Evolutionary conservation across 2,888 invertebrate genomes (phyloP).

Genomic region (Agrochola lychnidis): DNA sequence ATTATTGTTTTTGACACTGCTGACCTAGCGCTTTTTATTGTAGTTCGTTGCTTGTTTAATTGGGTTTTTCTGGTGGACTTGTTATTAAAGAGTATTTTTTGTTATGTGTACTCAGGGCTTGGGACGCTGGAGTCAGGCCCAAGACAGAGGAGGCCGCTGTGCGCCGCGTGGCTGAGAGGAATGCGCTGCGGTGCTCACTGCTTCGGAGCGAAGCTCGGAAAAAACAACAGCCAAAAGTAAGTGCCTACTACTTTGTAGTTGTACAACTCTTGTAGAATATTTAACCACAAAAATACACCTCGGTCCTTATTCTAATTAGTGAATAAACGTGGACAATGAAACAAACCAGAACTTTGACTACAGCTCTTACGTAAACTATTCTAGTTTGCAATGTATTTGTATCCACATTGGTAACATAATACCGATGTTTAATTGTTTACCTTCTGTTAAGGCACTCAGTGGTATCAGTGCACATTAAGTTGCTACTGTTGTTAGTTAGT

Average conservation of each 20-base stretch:
- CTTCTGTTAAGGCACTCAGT: slow-evolving; percentile 11
- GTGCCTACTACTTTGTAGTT: background rate
- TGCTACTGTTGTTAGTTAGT: background rate
- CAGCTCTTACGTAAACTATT: slow-evolving; percentile 12
- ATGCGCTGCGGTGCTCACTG: slow-evolving; percentile 94
- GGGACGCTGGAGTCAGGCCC: slow-evolving; percentile 88
- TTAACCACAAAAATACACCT: background rate
- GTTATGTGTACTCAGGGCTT: slow-evolving; percentile 79
- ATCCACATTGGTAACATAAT: slow-evolving; percentile 16
- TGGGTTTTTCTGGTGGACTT: background rate
- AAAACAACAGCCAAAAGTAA: slow-evolving; percentile 88
- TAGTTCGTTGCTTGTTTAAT: slow-evolving; percentile 47
- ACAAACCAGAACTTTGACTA: slow-evolving; percentile 9
- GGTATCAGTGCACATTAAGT: slow-evolving; percentile 2
- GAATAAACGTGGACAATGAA: background rate
- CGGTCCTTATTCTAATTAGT: background rate
- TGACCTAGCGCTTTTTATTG: slow-evolving; percentile 46
- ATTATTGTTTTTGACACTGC: slow-evolving; percentile 29
- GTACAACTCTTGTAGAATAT: background rate
- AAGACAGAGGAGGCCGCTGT: slow-evolving; percentile 92
- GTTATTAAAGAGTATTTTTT: slow-evolving; percentile 6
- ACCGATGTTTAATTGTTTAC: slow-evolving; percentile 21
- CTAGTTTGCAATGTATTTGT: slow-evolving; percentile 13
- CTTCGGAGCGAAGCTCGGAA: slow-evolving; percentile 92
- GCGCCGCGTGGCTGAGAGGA: slow-evolving; percentile 95